These are phyloP conservation scores for Acrocephalus scirpaceus DNA, from an alignment of 2,797 vertebrate species.

Conservation along the genomic window DNA sequence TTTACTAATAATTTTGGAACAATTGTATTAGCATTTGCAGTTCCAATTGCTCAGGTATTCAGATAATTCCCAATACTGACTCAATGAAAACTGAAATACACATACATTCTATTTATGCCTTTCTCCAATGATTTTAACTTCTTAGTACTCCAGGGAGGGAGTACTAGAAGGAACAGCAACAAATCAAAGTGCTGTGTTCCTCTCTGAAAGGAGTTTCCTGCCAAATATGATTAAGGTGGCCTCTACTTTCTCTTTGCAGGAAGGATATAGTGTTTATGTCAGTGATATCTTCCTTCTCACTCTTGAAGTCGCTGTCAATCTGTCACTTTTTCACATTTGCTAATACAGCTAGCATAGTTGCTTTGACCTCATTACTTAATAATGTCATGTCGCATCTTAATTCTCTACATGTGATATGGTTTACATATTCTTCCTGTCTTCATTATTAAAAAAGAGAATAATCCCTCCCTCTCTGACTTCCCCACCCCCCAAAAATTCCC, in stretches of 20 bases:
- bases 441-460: background rate
- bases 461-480: background rate
- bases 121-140: background rate
- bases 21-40: background rate
- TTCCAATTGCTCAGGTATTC: background rate
- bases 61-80: background rate
- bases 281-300: background rate
- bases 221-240: background rate
- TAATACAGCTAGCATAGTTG: background rate
- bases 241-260: background rate
- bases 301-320: background rate
- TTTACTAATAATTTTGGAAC: background rate
- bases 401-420: background rate
- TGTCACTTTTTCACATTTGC: background rate
- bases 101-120: background rate
- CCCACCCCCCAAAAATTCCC: rapidly evolving
- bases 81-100: background rate
- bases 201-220: background rate
- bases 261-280: background rate
- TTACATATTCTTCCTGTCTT: background rate
- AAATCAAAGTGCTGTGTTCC: background rate
- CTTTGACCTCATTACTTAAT: background rate
- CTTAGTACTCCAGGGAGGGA: background rate
- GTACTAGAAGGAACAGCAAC: background rate
- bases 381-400: background rate